Percentiles rank a stretch among this genome's conserved stretches.
Evolutionary conservation across 1,140 invertebrate species (phyloP).

Genomic region (Meloidogyne floridensis): DNA sequence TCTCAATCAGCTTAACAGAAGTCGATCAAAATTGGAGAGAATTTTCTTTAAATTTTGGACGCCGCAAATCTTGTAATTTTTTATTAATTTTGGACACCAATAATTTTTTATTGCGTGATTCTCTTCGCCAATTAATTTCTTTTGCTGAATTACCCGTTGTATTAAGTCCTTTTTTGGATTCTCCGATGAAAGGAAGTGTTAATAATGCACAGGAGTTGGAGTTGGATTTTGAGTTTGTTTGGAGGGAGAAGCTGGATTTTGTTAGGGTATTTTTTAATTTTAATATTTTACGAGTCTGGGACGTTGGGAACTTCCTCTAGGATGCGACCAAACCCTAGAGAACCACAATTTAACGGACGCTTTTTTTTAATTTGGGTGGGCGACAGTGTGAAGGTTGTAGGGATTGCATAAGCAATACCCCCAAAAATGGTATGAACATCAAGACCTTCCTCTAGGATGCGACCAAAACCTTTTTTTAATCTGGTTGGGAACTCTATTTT

Average conservation of each 20-base stretch:
- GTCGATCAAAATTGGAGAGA: slow-evolving; percentile 78
- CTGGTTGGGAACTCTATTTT: no score
- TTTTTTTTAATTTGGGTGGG: no score
- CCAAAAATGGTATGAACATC: no score
- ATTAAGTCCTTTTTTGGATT: slow-evolving; percentile 68
- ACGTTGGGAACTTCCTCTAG: no score
- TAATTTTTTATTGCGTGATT: slow-evolving; percentile 77
- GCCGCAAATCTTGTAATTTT: slow-evolving; percentile 81
- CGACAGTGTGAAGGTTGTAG: no score
- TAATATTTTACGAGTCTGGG: neutral
- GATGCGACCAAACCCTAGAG: no score
- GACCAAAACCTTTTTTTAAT: no score
- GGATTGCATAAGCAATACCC: no score
- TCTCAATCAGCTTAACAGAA: slow-evolving; percentile 78
- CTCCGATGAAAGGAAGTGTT: slow-evolving; percentile 29
- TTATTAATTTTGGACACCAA: slow-evolving; percentile 76
- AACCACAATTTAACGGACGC: no score
- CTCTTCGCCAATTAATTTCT: slow-evolving; percentile 74
- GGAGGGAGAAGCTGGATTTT: slow-evolving; percentile 24
- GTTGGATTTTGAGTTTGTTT: slow-evolving; percentile 18
- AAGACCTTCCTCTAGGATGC: no score
- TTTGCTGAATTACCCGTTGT: slow-evolving; percentile 64
- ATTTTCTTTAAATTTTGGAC: slow-evolving; percentile 75
- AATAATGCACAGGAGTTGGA: slow-evolving; percentile 48
- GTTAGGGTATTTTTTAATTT: slow-evolving; percentile 27